phyloP scores from a whole-genome alignment of 1,140 invertebrate species.

The Cyclina sinensis region DNA sequence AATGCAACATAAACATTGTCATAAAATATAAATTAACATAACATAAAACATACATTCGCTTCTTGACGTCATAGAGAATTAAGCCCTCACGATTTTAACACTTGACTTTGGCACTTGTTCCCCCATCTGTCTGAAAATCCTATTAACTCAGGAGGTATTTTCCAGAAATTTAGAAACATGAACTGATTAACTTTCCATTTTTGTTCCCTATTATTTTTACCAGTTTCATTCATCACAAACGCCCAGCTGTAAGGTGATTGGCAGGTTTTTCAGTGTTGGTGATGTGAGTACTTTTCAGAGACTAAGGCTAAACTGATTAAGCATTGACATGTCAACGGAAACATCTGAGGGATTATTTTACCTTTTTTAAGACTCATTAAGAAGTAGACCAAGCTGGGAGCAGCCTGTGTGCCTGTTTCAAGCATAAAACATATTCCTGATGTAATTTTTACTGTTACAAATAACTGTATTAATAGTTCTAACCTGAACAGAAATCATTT shows the following conservation, averaged over 20 bases:
- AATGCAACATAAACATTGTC: no score
- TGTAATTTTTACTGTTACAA: no score
- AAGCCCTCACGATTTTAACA: no score
- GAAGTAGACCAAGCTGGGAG: neutral
- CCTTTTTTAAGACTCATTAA: neutral
- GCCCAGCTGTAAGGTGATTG: neutral
- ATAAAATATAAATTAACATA: no score
- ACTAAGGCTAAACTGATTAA: no score
- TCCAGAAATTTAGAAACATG: neutral
- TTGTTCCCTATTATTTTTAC: neutral
- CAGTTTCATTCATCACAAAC: neutral
- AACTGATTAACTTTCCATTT: conserved; percentile 12
- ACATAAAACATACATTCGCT: no score
- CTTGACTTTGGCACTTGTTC: no score
- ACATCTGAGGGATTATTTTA: neutral
- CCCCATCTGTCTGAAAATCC: neutral
- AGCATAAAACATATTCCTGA: no score
- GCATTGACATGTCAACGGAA: neutral
- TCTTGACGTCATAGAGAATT: neutral
- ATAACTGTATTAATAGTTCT: no score
- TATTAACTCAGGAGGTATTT: neutral
- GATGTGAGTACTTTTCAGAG: neutral
- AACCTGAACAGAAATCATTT: no score
- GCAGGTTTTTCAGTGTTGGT: neutral
- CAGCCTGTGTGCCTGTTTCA: no score